Base-by-base conservation (phyloP, 2,113 vertebrate species). In the Neodon shergylaensis region DNA sequence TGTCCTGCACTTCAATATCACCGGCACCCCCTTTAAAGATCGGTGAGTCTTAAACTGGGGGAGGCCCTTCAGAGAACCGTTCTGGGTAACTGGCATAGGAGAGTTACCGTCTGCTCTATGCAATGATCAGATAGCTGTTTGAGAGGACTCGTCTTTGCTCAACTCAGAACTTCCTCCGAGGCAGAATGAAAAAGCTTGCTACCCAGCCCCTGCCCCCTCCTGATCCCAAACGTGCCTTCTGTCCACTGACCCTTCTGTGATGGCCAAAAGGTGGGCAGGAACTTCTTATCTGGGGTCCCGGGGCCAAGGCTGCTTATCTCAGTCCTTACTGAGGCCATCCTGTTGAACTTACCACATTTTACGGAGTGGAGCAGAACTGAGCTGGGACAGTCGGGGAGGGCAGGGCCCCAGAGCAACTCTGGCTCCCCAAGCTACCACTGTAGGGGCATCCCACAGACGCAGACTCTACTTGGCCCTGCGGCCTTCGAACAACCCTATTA, bases 91-190 rank as follows among this genome's bases (percentile, higher is more conserved):
- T 1, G 22, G 21, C 44, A 10, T 22, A 19, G n/a, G 52, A 76
- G 89, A 72, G 78, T 87, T 52, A 79, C 63, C 68, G n/a, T 88
- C 68, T 61, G 65, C 81, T 63, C 63, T 47, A 7, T 61, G 58
- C 31, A 54, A 61, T 63, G 42, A 47, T 92, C 92, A 86, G 66
- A 68, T 33, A 49, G 90, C 90, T 78, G 54, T 73, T 68, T 36
- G 42, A 73, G 47, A 4, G 70, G 93, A 83, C 70, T n/a, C 76
- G 36, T 88, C 58, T 96, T 73, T 44, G 74, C 36, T 81, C 21
- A 58, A 77, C 79, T 96, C 84, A 77, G 54, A 90, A 36, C 95
- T 90, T 94, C 90, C 72, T 93, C 58, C 4, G 39, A 58, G 83
- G 83, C 63, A 52, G 58, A 84, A 89, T 77, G 76, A 79, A 90